Evolutionary conservation across 2,888 invertebrate species (phyloP), one percentile per base, ranked within the genome.

Genomic region (Nymphalis urticae): DNA sequence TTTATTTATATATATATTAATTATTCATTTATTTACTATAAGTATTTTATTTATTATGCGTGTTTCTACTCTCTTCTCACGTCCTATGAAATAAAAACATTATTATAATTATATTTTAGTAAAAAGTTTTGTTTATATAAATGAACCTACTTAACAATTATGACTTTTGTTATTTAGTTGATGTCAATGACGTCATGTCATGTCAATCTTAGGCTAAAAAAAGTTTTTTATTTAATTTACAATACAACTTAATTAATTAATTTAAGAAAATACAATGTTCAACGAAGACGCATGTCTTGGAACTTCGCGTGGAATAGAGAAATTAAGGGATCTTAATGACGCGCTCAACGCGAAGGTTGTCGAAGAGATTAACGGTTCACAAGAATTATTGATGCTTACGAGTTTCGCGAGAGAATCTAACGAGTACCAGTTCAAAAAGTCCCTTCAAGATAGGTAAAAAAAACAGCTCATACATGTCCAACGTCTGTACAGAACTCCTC

Each of bases 301-400:
- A 17, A 53, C 48, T 21, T 68, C 70, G 6, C 61, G 50, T 68
- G 74, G 47, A 1, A 62, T 86, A 4, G 78, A 83, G 1, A 69
- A 76, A 17, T 70, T 92, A 0, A 82, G 82, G 51, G 72, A 63
- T 0, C 42, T 82, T 7, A 88, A 81, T 48, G 87, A 89, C 21
- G 79, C 71, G 16, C 73, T 92, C 0, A 90, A 83, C 62, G 80
- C 82, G 0, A 81, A 83, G 70, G 91, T 88, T 0, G 78, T 89
- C 51, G 87, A 86, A 27, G 87, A 86, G 62, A 76, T 92, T 6
- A 89, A 85, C 62, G 83, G 84, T 9, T 85, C 82, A 1, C 88
- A 91, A 64, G 89, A 91, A 70, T 71, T 92, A 72, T 81, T 87
- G 48, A 84, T 89, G 85, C 76, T 91, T 48, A 89, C 87, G 56